Base-by-base conservation (phyloP, 1,140 invertebrate species). In the Rhagoletis zephyria region DNA sequence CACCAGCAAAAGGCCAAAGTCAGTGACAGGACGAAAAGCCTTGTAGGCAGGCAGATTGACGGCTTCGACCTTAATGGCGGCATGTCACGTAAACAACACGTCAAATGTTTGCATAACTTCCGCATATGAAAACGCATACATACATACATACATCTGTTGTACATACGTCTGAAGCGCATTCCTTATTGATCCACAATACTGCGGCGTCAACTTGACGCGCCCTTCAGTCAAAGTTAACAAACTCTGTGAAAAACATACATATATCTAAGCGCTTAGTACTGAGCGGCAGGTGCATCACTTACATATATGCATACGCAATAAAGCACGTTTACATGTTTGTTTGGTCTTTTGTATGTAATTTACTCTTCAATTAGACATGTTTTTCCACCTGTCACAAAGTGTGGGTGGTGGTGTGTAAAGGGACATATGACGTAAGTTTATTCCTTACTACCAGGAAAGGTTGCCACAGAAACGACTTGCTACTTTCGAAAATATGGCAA, bases 121-220 rank as follows among this genome's bases (percentile, higher is more conserved):
- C 65, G 65, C 65, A 67, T 67, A 67, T 30, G 59, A 60, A 60
- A 60, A 60, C 1, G 12, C 59, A 60, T 12, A 60, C 59, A 1
- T 12, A 60, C 6, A 60, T 60, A 60, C 59, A 60, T 60, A 60
- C 59, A 12, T 60, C 59, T 12, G 12, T 60, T 12, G 12, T 67
- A 19, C n/a, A 67, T 40, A 19, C 65, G 30, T 19, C 6, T 12
- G 6, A 67, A 67, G 65, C 5, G 65, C 65, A 40, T 40, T 12
- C 30, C 19, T 14, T 63, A 67, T 67, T 67, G 65, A 67, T 67
- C 65, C 65, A 67, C 65, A 30, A 67, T 10, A 14, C 40, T 42
- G 65, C 65, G 65, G 65, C 65, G 65, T 67, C 65, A 67, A 67
- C 65, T 67, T 67, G 65, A 67, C 65, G 65, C 64, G 64, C 19